These are phyloP conservation scores for Microcebus lehilahytsara DNA, from an alignment of 2,113 vertebrate genomes.

Conservation along the genomic window DNA sequence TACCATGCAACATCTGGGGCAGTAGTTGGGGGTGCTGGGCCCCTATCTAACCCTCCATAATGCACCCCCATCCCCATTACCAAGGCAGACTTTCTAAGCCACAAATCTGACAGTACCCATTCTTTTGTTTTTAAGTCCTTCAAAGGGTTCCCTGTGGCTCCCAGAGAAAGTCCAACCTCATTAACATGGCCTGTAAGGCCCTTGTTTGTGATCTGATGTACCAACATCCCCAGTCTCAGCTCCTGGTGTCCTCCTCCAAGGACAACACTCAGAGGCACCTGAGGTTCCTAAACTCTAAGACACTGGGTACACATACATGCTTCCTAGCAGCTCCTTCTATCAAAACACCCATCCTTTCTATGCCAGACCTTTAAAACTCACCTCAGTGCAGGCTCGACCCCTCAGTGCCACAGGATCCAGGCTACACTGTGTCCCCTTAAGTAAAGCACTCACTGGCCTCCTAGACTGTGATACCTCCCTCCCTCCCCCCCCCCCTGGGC, in stretches of 20 bases:
- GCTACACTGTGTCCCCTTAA: not conserved
- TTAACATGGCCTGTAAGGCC: not conserved
- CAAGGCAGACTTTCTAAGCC: not conserved
- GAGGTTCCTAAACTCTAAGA: not conserved
- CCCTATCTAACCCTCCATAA: not conserved
- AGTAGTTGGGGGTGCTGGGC: too few relatives aligned
- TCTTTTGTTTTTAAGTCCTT: not conserved
- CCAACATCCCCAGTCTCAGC: not conserved
- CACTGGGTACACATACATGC: not conserved
- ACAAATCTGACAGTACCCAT: not conserved
- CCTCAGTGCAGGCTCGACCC: not conserved
- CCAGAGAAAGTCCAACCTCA: not conserved
- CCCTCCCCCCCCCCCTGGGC: fast-evolving
- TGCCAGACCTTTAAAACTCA: not conserved
- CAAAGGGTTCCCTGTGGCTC: not conserved
- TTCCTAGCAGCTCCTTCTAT: not conserved
- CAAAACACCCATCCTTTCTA: not conserved
- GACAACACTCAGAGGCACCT: not conserved
- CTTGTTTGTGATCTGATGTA: not conserved
- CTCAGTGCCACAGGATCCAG: not conserved
- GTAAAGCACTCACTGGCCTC: not conserved
- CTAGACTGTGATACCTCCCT: not conserved
- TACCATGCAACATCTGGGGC: not conserved
- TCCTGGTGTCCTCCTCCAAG: too few relatives aligned
- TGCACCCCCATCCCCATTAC: not conserved